A percentile compares a stretch with the other conserved stretches of the same genome.
phyloP scores from a whole-genome alignment of 1,140 invertebrate genomes.

The Heliconius hewitsoni region DNA sequence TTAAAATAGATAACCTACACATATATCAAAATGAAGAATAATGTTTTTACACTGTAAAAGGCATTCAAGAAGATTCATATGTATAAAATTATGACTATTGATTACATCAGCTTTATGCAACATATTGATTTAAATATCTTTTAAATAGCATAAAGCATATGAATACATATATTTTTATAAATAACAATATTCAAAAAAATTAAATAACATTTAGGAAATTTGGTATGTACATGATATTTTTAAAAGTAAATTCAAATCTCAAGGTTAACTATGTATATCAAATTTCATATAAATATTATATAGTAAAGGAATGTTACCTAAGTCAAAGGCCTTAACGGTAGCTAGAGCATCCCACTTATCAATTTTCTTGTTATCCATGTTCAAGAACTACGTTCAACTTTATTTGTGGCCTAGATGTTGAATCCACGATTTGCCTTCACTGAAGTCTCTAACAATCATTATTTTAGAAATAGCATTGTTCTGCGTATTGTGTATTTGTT shows the following conservation, averaged over 20 bases:
- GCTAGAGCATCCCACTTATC: slow-evolving; percentile 70
- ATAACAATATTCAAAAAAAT: too few species aligned
- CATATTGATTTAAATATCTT: too few species aligned
- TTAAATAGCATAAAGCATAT: too few species aligned
- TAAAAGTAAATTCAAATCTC: neutral
- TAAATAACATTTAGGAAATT: neutral
- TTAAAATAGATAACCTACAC: too few species aligned
- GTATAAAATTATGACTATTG: too few species aligned
- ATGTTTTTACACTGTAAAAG: too few species aligned
- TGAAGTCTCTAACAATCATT: slow-evolving; percentile 54
- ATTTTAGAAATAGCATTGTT: slow-evolving; percentile 34
- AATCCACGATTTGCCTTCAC: slow-evolving; percentile 61
- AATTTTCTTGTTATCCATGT: slow-evolving; percentile 57
- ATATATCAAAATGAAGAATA: too few species aligned
- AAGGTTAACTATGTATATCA: neutral
- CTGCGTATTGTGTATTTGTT: neutral
- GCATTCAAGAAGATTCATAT: too few species aligned
- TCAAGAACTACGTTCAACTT: slow-evolving; percentile 21
- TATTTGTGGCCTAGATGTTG: slow-evolving; percentile 49
- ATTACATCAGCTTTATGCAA: too few species aligned
- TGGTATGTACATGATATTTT: neutral
- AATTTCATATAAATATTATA: neutral
- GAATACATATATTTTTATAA: neutral
- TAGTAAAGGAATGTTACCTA: slow-evolving; percentile 50
- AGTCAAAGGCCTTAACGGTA: slow-evolving; percentile 71